Conservation (phyloP, 1,140 invertebrate species). For the Aphaenogaster rudis region DNA sequence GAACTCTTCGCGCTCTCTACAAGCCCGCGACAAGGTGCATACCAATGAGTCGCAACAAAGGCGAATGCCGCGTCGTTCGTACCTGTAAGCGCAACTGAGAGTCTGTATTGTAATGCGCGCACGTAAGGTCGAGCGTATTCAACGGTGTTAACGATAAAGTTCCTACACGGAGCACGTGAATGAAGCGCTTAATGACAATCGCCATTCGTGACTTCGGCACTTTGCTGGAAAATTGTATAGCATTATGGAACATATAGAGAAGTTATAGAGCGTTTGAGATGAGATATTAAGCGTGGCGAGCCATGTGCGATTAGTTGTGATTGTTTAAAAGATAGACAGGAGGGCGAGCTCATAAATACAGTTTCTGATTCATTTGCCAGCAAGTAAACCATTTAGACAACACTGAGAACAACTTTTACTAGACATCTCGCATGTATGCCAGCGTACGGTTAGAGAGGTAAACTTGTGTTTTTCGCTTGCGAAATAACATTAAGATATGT, state of each 20-base stretch:
- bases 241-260: slow-evolving; percentile 5
- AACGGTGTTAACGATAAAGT: slow-evolving; percentile 49
- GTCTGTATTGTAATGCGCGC: slow-evolving; percentile 26
- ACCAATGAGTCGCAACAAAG: slow-evolving; percentile 52
- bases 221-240: slow-evolving; percentile 23
- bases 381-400: not conserved
- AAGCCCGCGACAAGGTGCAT: slow-evolving; percentile 38
- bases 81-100: slow-evolving; percentile 24
- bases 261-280: not conserved
- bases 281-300: slow-evolving; percentile 1
- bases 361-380: not conserved
- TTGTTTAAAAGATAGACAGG: slow-evolving; percentile 8
- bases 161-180: slow-evolving; percentile 22
- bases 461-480: not conserved
- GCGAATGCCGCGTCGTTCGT: not conserved
- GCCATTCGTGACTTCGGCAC: slow-evolving; percentile 33
- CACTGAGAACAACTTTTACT: not conserved
- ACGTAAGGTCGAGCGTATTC: slow-evolving; percentile 48
- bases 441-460: not conserved
- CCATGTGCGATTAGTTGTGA: not conserved
- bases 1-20: slow-evolving; percentile 10
- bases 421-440: not conserved
- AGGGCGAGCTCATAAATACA: not conserved
- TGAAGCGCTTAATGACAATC: slow-evolving; percentile 56
- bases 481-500: not conserved